These are phyloP conservation scores for Sarcophaga variegata DNA, from an alignment of 2,888 invertebrate genomes.

Conservation along the genomic window DNA sequence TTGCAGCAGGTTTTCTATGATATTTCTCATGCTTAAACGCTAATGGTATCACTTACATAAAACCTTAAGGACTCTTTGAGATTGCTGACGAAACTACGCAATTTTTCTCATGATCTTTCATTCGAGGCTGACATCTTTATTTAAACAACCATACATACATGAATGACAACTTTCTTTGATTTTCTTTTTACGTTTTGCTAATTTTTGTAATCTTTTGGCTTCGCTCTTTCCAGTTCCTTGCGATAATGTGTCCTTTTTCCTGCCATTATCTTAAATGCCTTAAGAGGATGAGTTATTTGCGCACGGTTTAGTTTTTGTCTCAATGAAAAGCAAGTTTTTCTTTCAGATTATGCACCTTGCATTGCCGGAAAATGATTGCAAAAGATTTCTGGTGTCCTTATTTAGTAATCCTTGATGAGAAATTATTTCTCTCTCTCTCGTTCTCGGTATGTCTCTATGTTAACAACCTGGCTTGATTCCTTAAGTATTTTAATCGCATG, in stretches of 20 bases:
- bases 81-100: constrained; percentile 45
- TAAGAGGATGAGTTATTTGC: constrained; percentile 78
- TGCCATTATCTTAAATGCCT: constrained; percentile 75
- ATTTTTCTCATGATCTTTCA: constrained; percentile 53
- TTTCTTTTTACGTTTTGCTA: constrained; percentile 19
- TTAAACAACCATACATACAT: constrained; percentile 1
- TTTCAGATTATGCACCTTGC: constrained; percentile 48
- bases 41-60: constrained; percentile 66
- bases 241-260: constrained; percentile 76
- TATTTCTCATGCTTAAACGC: constrained; percentile 57
- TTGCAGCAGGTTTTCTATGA: constrained; percentile 75
- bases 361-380: not conserved
- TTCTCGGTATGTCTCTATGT: not conserved
- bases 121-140: not conserved
- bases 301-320: constrained; percentile 75
- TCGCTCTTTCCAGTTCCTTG: constrained; percentile 3
- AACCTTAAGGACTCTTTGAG: not conserved
- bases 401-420: constrained; percentile 30
- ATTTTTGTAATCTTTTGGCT: constrained; percentile 55
- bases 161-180: constrained; percentile 40
- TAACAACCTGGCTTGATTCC: constrained; percentile 61
- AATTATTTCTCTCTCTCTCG: constrained; percentile 21
- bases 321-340: not conserved
- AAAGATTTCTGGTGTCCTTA: not conserved
- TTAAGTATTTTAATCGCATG: constrained; percentile 69